phyloP scores from a whole-genome alignment of 2,113 vertebrate species.

The Myrmophylax atrothorax region DNA sequence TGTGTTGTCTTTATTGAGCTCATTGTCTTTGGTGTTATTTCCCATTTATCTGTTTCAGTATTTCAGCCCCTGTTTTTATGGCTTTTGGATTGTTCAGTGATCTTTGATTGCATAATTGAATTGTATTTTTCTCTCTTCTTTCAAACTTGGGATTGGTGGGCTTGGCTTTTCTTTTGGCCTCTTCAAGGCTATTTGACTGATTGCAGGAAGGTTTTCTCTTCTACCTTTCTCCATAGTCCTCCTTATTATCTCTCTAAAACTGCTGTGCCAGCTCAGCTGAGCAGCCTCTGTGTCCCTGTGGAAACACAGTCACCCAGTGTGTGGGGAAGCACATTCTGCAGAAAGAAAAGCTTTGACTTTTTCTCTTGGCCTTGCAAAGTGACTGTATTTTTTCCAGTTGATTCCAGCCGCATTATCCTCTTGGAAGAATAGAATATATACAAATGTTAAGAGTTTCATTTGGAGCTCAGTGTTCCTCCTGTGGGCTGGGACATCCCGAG shows the following conservation, averaged over 20 bases:
- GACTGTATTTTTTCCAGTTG: neutral
- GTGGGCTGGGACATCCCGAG: neutral
- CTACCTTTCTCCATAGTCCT: neutral
- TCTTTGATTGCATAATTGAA: neutral
- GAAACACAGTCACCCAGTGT: neutral
- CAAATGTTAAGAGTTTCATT: neutral
- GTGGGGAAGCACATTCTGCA: neutral
- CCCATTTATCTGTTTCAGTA: neutral
- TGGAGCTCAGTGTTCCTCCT: fast-evolving
- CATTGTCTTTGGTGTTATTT: neutral
- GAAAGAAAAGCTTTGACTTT: neutral
- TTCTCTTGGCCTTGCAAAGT: neutral
- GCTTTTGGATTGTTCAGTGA: neutral
- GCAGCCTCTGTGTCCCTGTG: neutral
- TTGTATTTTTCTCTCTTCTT: neutral
- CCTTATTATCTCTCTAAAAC: conserved; percentile 22
- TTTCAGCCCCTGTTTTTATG: neutral
- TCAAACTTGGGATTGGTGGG: neutral
- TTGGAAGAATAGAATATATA: neutral
- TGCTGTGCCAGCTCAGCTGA: neutral
- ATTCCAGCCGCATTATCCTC: neutral
- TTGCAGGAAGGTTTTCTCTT: neutral
- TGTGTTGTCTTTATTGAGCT: neutral
- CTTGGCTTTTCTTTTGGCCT: neutral
- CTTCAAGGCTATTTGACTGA: neutral